Evolutionary conservation across 2,113 vertebrate species (phyloP), one percentile per base, ranked within the genome.

Genomic region (Hippopotamus amphibius): DNA sequence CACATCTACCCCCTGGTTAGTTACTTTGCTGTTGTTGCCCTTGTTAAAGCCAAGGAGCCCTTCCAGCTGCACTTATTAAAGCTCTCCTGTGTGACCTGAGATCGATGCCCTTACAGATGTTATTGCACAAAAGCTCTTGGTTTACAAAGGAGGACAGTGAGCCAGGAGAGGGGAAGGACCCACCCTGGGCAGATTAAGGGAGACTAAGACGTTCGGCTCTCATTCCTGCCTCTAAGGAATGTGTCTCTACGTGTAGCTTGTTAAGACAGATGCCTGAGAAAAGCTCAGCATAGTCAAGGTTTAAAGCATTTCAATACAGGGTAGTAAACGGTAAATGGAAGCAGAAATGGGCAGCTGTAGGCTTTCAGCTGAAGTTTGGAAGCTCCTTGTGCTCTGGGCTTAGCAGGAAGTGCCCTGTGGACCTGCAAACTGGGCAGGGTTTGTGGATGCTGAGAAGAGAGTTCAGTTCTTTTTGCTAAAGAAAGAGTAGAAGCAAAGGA

Each of bases 51-150:
- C 79, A 26, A 7, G 1, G 15, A 30, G 30, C 16, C 13, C 3
- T 74, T 74, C 41, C 2, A 22, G 3, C 6, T 16, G 48, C 6
- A 0, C 37, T n/a, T 41, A 8, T 5, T 15, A 55, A 19, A 15
- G 24, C 26, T 43, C 50, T 57, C 0, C 21, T 9, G 4, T 19
- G 16, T 22, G 1, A n/a, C 19, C 65, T 46, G 57, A 76, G 57
- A 16, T 15, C 5, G 7, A 21, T 3, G 13, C 17, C 77, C n/a
- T 89, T 79, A 37, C 21, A 65, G 10, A 11, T 81, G 33, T 33
- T n/a, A 0, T 1, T 28, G 43, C 1, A 3, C 5, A 53, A n/a
- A 61, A 77, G 59, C 2, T 10, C 21, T 22, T 19, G 0, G 0
- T 57, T 57, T 88, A 26, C 6, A 41, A 21, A 85, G 79, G 24